Evolutionary conservation across 1,140 invertebrate species (phyloP).

Genomic region (Drosophila gunungcola): DNA sequence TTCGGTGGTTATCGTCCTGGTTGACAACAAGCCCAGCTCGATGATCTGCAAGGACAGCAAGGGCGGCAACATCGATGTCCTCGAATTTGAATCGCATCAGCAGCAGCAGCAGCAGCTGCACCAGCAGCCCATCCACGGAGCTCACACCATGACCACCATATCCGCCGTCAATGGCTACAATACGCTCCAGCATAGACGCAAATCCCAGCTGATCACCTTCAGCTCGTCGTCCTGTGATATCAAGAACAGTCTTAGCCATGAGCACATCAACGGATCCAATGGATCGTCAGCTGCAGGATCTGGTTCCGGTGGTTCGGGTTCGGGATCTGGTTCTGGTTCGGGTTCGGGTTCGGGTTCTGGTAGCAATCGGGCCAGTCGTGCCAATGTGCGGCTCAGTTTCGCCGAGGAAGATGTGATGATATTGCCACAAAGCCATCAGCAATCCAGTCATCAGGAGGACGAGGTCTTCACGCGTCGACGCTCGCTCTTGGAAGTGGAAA

Average conservation of each 20-base stretch:
- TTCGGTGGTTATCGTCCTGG: conserved; percentile 84
- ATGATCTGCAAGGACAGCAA: conserved; percentile 83
- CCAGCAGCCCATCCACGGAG: conserved; percentile 2
- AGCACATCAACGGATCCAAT: conserved; percentile 56
- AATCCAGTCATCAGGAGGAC: conserved; percentile 32
- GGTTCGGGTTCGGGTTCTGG: conserved; percentile 14
- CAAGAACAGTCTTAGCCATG: conserved; percentile 82
- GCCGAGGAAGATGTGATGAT: conserved; percentile 83
- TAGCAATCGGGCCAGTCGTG: conserved; percentile 52
- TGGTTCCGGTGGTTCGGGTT: not conserved
- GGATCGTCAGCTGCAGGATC: conserved; percentile 14
- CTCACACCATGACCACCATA: conserved; percentile 19
- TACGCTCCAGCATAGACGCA: conserved; percentile 75
- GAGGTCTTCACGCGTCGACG: conserved; percentile 72
- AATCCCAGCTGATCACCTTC: conserved; percentile 81
- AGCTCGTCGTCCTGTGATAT: conserved; percentile 83
- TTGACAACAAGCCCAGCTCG: conserved; percentile 84
- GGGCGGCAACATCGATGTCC: conserved; percentile 64
- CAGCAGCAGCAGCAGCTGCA: conserved; percentile 30
- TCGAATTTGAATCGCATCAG: conserved; percentile 33
- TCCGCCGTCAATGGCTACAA: conserved; percentile 61
- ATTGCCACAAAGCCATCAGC: conserved; percentile 39
- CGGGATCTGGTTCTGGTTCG: conserved; percentile 7
- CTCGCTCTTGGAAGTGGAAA: conserved; percentile 66
- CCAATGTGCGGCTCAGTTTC: conserved; percentile 72